These are phyloP conservation scores for Monopterus albus DNA, from an alignment of 2,113 vertebrate species.

Conservation along the genomic window DNA sequence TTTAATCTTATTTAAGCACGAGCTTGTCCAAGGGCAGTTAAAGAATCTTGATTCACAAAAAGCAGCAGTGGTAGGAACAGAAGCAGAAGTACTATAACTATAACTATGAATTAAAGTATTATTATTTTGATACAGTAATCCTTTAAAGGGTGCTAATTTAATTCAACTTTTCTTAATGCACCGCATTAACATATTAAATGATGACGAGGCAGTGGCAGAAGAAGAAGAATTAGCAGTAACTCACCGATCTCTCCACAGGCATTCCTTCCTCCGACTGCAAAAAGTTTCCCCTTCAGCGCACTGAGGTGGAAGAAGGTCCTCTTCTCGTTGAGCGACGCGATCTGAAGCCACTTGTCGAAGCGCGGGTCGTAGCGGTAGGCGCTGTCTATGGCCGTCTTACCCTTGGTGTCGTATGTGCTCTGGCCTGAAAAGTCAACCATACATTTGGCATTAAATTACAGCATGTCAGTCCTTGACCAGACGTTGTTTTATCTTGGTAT, in stretches of 20 bases:
- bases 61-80: too few species aligned
- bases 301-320: slow-evolving; percentile 87
- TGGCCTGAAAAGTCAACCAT: slow-evolving; percentile 68
- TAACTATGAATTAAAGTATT: too few species aligned
- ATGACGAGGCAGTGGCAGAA: background rate
- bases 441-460: too few species aligned
- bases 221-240: background rate
- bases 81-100: too few species aligned
- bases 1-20: background rate
- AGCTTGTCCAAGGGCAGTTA: too few species aligned
- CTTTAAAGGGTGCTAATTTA: too few species aligned
- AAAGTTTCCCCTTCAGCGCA: slow-evolving; percentile 82
- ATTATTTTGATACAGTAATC: too few species aligned
- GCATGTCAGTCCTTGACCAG: too few species aligned
- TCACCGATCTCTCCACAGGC: slow-evolving; percentile 83
- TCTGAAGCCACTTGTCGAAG: slow-evolving; percentile 84
- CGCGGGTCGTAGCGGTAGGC: slow-evolving; percentile 85
- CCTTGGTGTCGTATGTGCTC: slow-evolving; percentile 87
- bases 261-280: slow-evolving; percentile 84
- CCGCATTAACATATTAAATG: background rate
- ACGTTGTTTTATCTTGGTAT: too few species aligned
- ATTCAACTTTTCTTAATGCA: too few species aligned
- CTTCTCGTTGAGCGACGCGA: slow-evolving; percentile 85
- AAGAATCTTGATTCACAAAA: too few species aligned
- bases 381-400: slow-evolving; percentile 86